phyloP scores from a whole-genome alignment of 2,113 vertebrate species.

The human (Homo sapiens) region GRCh38 chr1:60366001-60366500 shows the following conservation, averaged over 20 bases:
- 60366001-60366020: background rate
- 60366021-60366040: background rate
- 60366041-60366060: background rate
- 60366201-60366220: background rate
- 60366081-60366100: background rate
- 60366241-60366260: background rate
- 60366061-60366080: background rate
- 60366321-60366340: background rate
- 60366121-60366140: background rate
- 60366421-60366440: background rate
- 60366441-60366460: background rate
- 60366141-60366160: background rate
- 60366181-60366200: background rate
- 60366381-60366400: background rate
- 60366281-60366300: background rate
- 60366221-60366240: background rate
- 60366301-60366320: background rate
- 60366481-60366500: background rate
- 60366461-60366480: background rate
- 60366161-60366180: background rate
- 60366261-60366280: background rate
- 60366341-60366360: background rate
- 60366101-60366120: background rate
- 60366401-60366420: background rate
- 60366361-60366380: background rate